phyloP scores from a whole-genome alignment of 2,113 vertebrate species.

The Upupa epops region DNA sequence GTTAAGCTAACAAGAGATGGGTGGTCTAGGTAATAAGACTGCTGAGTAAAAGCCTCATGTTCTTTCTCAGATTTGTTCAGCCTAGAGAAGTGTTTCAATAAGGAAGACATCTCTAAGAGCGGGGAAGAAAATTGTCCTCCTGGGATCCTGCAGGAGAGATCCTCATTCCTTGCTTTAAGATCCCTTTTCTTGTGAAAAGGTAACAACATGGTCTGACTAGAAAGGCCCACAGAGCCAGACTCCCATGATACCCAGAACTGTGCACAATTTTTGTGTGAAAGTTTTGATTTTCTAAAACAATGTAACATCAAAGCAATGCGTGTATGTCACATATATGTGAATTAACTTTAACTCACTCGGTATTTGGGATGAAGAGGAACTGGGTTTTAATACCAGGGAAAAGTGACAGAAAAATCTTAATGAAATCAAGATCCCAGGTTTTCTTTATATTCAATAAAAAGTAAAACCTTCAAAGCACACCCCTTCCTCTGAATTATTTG shows the following conservation, averaged over 20 bases:
- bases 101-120: neutral
- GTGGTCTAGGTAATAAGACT: neutral
- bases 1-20: constrained; percentile 19
- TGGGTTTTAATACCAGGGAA: neutral
- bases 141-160: neutral
- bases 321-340: neutral
- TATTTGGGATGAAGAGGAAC: neutral
- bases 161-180: neutral
- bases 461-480: neutral
- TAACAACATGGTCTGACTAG: neutral
- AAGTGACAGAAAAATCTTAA: neutral
- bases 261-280: neutral
- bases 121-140: neutral
- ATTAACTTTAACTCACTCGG: neutral
- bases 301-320: neutral
- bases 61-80: neutral
- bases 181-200: neutral
- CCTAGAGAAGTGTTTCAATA: neutral
- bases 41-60: neutral
- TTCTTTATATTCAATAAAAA: neutral
- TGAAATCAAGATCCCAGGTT: neutral
- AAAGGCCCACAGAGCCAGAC: neutral
- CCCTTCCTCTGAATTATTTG: neutral
- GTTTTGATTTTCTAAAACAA: neutral
- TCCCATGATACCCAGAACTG: neutral